Conservation (phyloP, 2,888 invertebrate genomes). For the Tetanocera ferruginea region DNA sequence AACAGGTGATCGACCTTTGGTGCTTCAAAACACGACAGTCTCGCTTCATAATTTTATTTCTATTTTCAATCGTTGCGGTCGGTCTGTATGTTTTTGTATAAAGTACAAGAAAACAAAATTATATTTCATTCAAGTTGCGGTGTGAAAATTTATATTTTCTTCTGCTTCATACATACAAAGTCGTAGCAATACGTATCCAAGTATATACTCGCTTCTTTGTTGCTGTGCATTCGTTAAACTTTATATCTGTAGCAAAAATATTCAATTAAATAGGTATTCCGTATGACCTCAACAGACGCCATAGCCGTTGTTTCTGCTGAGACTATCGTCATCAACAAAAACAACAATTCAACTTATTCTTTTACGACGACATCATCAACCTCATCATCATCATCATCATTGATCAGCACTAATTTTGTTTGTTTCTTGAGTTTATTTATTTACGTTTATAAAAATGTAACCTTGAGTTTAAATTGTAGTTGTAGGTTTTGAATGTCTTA, state of each 20-base stretch:
- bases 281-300: neutral
- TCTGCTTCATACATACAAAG: neutral
- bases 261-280: conserved; percentile 1
- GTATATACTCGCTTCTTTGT: neutral
- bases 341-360: conserved; percentile 8
- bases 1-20: conserved; percentile 23
- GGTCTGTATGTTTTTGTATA: neutral
- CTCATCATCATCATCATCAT: neutral
- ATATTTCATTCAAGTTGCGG: neutral
- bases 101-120: neutral
- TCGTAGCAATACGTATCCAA: neutral
- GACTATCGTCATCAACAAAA: neutral
- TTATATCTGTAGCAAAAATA: neutral
- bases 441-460: neutral
- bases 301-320: neutral
- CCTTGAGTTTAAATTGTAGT: conserved; percentile 10
- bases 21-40: neutral
- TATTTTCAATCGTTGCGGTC: neutral
- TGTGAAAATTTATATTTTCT: neutral
- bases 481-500: neutral
- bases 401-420: neutral
- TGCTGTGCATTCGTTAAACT: too few species aligned
- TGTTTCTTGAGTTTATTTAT: neutral
- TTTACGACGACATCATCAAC: neutral
- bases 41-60: neutral